Conservation (phyloP, 2,113 vertebrate genomes). For the Echinops telfairi region DNA sequence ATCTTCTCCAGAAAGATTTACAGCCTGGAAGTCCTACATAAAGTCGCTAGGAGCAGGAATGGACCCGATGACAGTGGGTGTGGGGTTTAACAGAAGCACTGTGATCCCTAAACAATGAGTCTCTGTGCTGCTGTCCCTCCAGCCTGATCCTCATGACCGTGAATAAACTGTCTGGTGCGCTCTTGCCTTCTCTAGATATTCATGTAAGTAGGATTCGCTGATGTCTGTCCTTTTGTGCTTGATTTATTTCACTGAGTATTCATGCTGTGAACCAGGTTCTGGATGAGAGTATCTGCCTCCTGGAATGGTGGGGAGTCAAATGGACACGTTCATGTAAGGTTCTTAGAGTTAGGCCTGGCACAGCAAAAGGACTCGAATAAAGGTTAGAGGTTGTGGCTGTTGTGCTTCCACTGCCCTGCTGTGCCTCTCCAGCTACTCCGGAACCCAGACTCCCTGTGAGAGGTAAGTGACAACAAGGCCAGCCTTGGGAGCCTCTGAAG, state of each 20-base stretch:
- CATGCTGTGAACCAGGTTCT: neutral
- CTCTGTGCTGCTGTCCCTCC: neutral
- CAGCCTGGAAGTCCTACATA: too few relatives aligned
- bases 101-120: neutral
- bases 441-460: neutral
- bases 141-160: neutral
- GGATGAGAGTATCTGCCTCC: neutral
- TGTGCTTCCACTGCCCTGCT: neutral
- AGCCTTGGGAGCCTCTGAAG: neutral
- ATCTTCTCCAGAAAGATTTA: too few relatives aligned
- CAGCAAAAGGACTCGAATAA: too few relatives aligned
- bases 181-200: neutral
- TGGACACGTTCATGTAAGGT: too few relatives aligned
- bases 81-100: neutral
- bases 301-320: rapidly evolving
- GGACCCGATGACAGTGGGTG: too few relatives aligned
- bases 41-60: too few relatives aligned
- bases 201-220: neutral
- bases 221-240: neutral
- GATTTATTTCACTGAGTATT: neutral
- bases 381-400: too few relatives aligned
- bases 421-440: neutral
- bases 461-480: too few relatives aligned
- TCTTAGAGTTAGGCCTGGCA: neutral
- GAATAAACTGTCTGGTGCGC: neutral